Base-by-base conservation (phyloP, 1,140 invertebrate genomes). In the Drosophila miranda region DNA sequence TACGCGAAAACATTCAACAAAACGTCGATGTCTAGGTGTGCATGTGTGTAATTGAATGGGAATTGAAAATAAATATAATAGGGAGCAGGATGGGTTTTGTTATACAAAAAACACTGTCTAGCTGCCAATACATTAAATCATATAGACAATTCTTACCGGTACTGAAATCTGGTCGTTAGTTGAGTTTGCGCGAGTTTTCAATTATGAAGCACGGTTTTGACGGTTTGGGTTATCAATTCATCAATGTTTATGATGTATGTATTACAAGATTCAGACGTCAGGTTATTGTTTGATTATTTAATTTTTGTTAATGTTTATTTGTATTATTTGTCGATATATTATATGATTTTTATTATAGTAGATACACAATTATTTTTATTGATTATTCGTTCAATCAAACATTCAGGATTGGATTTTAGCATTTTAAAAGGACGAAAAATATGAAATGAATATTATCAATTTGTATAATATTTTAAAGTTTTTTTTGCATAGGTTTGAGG, bases 131-230 rank as follows among this genome's bases (percentile, higher is more conserved):
- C 61, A 75, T 69, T 68, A 83, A 77, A 62, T 59, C 28, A 86
- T 74, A 78, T 63, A 75, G 64, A 78, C 70, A 70, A 81, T 89
- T 89, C 86, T 89, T 89, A 89, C 86, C 86, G 86, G 86, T 86
- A 89, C 86, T 73, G 86, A 89, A 78, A 89, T 89, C 86, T 89
- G 84, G 58, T 69, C 73, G 62, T 74, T 66, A 61, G 78, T 79
- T 74, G 75, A 75, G 77, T 60, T 79, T 82, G 75, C 53, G 63
- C 48, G 59, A 74, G 48, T 61, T 58, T 61, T 72, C 6, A 51
- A 41, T 51, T 26, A 28, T 8, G 57, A 34, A 42, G 30, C 38
- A 59, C 46, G 30, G 19, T 28, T 60, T 60, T 23, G 49, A 60
- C 51, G 13, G 23, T 52, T 60, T 52, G 26, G 16, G 41, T 52